Evolutionary conservation across 2,888 invertebrate species (phyloP), one percentile per base, ranked within the genome.

Genomic region (Scaptomyza caliginosa): DNA sequence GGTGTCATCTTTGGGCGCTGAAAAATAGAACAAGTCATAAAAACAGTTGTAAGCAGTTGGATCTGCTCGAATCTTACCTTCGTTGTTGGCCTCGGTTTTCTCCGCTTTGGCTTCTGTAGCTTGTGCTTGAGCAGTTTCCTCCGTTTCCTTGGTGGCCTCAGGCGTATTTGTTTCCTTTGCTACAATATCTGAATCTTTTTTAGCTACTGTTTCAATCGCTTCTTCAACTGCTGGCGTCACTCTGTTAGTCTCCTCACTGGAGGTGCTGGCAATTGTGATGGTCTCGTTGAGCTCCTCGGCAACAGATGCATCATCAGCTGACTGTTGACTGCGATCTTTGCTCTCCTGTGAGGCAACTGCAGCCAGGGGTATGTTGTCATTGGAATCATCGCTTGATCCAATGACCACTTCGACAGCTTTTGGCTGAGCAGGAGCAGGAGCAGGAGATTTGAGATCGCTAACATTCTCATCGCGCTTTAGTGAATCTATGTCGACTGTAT

Each of bases 321-420:
- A 23, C 1, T 49, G 26, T 17, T 58, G 75, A 3, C 46, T 62
- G 4, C 85, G 81, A 4, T 90, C 89, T 16, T 89, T 89, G 36
- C 59, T 77, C 28, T 88, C 90, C 45, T 86, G 74, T 0, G 89
- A 81, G 17, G 88, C 90, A 5, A 89, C 89, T 11, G 84, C 69
- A 2, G 90, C 87, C 34, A 90, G 67, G 0, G 91, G 90, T 49
- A 90, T 85, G 39, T 91, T 90, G 48, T 90, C 91, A 51, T 89
- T 91, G 1, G 91, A 91, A 38, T 91, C 91, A 59, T 90, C 90
- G 16, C 90, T 91, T 17, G 90, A 91, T 7, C 83, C 86, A 4
- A 64, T 52, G 2, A 74, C 73, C 11, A 76, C 63, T 23, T 74
- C 76, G 7, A 65, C 58, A 3, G 74, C 16, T 50, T 89, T 89